phyloP scores from a whole-genome alignment of 1,140 invertebrate genomes.

The Apis dorsata region DNA sequence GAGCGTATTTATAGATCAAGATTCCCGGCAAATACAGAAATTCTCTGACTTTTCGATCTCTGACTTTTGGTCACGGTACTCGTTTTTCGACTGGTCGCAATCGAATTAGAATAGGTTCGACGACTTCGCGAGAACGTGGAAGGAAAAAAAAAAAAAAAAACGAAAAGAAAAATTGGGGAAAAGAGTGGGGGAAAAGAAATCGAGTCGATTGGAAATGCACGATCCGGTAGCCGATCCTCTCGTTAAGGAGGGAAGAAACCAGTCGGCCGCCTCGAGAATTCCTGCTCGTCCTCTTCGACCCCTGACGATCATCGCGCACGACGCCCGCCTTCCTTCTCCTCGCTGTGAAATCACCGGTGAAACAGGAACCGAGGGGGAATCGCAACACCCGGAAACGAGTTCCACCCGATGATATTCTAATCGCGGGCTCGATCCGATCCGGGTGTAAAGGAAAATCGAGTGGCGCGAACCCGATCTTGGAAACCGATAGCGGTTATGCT shows the following conservation, averaged over 20 bases:
- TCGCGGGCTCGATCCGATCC: background rate
- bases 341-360: background rate
- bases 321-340: background rate
- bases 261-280: constrained; percentile 60
- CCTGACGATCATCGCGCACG: background rate
- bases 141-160: background rate
- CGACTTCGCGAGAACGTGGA: constrained; percentile 2
- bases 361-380: constrained; percentile 1
- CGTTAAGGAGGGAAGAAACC: constrained; percentile 62
- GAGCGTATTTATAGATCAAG: constrained; percentile 27
- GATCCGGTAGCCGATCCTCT: constrained; percentile 10
- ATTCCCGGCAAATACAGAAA: constrained; percentile 29
- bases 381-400: constrained; percentile 17
- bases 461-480: background rate
- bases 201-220: background rate
- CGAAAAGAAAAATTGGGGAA: background rate
- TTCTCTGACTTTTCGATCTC: constrained; percentile 8
- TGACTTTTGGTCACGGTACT: background rate
- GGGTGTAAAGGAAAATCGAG: constrained; percentile 2
- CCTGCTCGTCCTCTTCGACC: constrained; percentile 46
- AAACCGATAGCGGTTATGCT: constrained; percentile 9
- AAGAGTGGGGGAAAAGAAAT: background rate
- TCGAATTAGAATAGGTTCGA: constrained; percentile 57
- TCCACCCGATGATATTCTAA: constrained; percentile 5
- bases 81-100: constrained; percentile 14